A percentile compares a stretch with the other conserved stretches of the same genome.
Conservation (phyloP, 2,113 vertebrate species). For the Carollia perspicillata region DNA sequence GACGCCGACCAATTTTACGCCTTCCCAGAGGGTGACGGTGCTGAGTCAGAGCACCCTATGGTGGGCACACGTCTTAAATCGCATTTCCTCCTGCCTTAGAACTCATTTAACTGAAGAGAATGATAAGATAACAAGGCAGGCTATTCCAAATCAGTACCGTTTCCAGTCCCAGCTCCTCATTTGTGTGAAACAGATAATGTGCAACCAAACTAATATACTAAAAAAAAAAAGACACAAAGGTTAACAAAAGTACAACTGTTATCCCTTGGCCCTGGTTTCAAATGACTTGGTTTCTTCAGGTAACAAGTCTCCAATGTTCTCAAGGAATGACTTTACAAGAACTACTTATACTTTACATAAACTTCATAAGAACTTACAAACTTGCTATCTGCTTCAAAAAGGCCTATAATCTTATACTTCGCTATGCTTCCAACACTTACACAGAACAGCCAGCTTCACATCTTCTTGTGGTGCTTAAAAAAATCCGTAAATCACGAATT, state of each 20-base stretch:
- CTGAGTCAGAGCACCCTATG: background rate
- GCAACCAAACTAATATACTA: background rate
- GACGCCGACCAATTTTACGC: background rate
- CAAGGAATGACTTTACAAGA: background rate
- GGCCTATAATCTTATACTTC: too few species aligned
- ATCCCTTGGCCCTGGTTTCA: background rate
- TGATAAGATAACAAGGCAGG: background rate
- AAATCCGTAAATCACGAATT: background rate
- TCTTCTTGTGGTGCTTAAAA: background rate
- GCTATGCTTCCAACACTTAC: too few species aligned
- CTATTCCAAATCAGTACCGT: background rate
- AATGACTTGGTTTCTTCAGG: background rate
- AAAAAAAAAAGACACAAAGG: background rate
- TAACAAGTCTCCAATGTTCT: background rate
- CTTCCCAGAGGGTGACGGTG: background rate
- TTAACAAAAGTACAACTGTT: background rate
- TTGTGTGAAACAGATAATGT: background rate
- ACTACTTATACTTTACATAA: background rate
- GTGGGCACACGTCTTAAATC: background rate
- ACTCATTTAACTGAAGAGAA: background rate
- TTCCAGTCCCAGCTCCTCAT: background rate
- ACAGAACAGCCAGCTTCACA: too few species aligned
- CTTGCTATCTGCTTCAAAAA: too few species aligned
- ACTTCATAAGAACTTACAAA: background rate
- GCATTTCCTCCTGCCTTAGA: background rate